Evolutionary conservation across 2,797 vertebrate species (phyloP), one percentile per base, ranked within the genome.

Genomic region (Macropodus opercularis): DNA sequence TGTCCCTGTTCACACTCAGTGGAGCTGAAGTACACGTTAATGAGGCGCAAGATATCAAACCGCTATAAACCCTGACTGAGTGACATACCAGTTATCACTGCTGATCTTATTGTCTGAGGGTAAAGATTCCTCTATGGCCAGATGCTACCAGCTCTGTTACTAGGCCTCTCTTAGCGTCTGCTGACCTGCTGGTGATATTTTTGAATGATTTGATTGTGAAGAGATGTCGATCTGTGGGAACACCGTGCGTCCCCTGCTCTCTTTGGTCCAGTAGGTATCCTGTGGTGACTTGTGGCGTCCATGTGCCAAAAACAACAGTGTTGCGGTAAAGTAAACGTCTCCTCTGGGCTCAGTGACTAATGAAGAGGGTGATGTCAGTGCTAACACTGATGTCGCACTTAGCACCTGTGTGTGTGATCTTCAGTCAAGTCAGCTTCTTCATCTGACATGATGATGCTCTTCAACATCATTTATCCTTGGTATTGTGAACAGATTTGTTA

Each of bases 281-380:
- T 8, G 2, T 34, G 44, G 65, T 62, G 73, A 85, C 83, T 88
- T 89, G 73, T 88, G 62, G 49, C 82, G 49, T 77, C 65, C 48
- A 44, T 47, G 26, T 59, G 87, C 39, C 38, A 86, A 86, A 87
- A 82, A 84, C 77, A 71, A 67, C 86, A 87, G 69, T 3, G 35
- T 8, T 47, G 51, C 76, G 74, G 58, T 43, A 84, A 83, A 89
- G 72, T 70, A 73, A 85, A 80, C 74, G 13, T 26, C 58, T 56
- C 32, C 38, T 69, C 61, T 62, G 69, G 64, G 51, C 11, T 27
- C 42, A 57, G 57, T 69, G 75, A 63, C 77, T 72, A 56, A 69
- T 83, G 73, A 83, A 58, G 66, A 62, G 61, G 51, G 72, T 72
- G 88, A 91, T 69, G 81, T 90, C 86, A 81, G 2, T 7, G 18